Evolutionary conservation across 2,113 vertebrate species (phyloP), one percentile per base, ranked within the genome.

Genomic region (Oostethus manadensis): DNA sequence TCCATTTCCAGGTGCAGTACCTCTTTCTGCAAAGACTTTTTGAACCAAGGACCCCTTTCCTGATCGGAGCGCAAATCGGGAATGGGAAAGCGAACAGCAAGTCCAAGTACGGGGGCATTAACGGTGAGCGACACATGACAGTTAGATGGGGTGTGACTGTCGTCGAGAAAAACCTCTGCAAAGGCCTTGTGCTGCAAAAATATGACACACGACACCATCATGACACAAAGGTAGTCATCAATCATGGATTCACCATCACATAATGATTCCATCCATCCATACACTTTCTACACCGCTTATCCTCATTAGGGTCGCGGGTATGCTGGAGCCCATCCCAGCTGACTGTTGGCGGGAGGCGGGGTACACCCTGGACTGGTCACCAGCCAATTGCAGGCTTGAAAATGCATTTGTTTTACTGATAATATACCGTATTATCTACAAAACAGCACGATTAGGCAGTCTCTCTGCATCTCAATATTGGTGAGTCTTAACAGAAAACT

Each of bases 41-140:
- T 97, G 84, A 99, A 99, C 97, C 97, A 99, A 0, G 97, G 93
- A 55, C 97, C 97, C 71, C 97, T 86, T 77, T 99, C 97, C 77
- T 96, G 96, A 86, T 99, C 97, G 17, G 96, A 96, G 15, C 96
- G 92, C 44, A 99, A 89, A 79, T 99, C 97, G 17, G 97, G 97
- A 77, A 99, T 99, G 7, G 97, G 97, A 68, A 99, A 99, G 16
- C 94, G 94, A 62, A 99, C 86, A 7, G 90, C 91, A 43, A 99
- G 87, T 54, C 89, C 88, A 61, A 98, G 83, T 1, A 89, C 60
- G 1, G 96, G 94, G 0, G 94, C 92, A 23, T 77, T 92, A 20
- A 96, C 86, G 22, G 92, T 92, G 62, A 98, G 71, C 0, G 93
- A 91, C 17, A 96, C 75, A 23, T 92, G 91, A 40, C 93, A 96